These are phyloP conservation scores for Anabacerthia variegaticeps DNA, from an alignment of 2,797 vertebrate species.

Conservation along the genomic window DNA sequence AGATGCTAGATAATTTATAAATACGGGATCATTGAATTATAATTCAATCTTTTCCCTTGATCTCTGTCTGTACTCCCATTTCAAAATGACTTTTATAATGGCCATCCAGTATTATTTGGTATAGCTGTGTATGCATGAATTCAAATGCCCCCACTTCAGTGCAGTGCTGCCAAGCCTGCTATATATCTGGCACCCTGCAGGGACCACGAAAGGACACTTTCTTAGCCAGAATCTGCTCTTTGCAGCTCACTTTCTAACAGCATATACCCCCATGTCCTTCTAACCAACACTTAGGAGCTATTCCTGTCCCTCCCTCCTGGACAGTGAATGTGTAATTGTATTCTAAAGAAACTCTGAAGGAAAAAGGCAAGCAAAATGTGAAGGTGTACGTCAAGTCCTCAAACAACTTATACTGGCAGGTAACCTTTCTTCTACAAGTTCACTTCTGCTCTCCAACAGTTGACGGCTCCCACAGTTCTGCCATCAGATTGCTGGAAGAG, in stretches of 20 bases:
- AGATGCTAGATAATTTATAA: conserved; percentile 43
- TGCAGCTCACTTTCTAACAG: background rate
- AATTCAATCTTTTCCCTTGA: background rate
- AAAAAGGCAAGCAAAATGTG: background rate
- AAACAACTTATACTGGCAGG: background rate
- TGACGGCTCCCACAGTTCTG: background rate
- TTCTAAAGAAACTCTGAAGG: background rate
- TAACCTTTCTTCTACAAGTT: background rate
- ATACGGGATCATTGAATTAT: background rate
- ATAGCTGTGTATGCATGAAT: background rate
- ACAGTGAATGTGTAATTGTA: fast-evolving
- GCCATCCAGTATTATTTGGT: background rate
- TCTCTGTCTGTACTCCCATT: background rate
- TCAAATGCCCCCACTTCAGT: background rate
- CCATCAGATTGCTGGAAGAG: background rate
- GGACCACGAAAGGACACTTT: background rate
- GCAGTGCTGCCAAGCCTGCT: background rate
- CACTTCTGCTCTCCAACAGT: background rate
- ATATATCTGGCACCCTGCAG: background rate
- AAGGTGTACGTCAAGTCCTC: background rate
- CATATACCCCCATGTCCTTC: background rate
- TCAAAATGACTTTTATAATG: background rate
- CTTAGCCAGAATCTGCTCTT: background rate
- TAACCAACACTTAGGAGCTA: background rate
- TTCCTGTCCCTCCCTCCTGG: background rate